Evolutionary conservation across 2,888 invertebrate genomes (phyloP), one percentile per base, ranked within the genome.

Genomic region (Ectobius pallidus): DNA sequence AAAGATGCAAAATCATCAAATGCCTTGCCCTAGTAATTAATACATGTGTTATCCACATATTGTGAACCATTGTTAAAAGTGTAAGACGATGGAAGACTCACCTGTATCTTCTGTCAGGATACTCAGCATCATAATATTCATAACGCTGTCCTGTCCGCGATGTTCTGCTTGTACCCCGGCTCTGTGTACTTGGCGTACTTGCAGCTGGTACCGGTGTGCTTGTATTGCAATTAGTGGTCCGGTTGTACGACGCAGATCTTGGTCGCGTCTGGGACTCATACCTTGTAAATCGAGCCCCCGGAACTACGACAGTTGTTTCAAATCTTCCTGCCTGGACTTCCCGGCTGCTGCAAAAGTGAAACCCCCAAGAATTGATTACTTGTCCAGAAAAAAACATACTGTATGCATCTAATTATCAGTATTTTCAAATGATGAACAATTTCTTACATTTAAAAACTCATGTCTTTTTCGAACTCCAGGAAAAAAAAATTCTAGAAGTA

Each of bases 211-310:
- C 72, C 22, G 72, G 52, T 14, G 73, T 42, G 65, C 72, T 34
- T 27, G 71, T 63, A 61, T 55, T 70, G 71, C 69, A 65, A 65
- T 68, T 71, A 65, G 71, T 44, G 27, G 81, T 73, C 84, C 80
- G 83, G 79, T 82, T 89, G 84, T 84, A 89, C 80, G 84, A 89
- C 72, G 86, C 84, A 55, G 86, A 86, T 77, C 83, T 87, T 79
- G 83, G 88, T 80, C 82, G 85, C 78, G 82, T 89, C 84, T 39
- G 78, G 65, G 88, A 87, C 75, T 90, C 89, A 78, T 89, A 90
- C 73, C 89, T 87, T 76, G 83, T 85, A 76, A 86, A 87, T 70
- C 87, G 84, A 75, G 82, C 81, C 18, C 83, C 82, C 18, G 81
- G 79, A 69, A 81, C 81, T 55, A 82, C 80, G 46, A 82, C 83